A percentile compares a stretch with the other conserved stretches of the same genome.
phyloP scores from a whole-genome alignment of 2,888 invertebrate species.

The Ochropacha duplaris region DNA sequence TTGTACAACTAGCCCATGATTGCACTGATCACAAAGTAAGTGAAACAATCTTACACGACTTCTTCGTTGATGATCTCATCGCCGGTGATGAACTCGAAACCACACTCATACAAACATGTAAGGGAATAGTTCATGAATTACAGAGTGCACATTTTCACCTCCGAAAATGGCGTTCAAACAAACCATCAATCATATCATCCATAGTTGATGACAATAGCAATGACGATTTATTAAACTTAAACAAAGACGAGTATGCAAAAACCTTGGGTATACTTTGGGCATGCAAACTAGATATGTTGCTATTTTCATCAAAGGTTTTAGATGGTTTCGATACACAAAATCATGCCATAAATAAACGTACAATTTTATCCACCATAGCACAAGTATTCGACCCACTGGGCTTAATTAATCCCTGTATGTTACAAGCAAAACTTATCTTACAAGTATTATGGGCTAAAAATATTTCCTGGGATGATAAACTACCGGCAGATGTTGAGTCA shows the following conservation, averaged over 20 bases:
- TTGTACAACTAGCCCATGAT: too few species aligned
- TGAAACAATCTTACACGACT: too few species aligned
- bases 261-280: slow-evolving; percentile 14
- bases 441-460: slow-evolving; percentile 6
- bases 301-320: slow-evolving; percentile 4
- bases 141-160: slow-evolving; percentile 3
- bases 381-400: slow-evolving; percentile 16
- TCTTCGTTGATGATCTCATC: background rate
- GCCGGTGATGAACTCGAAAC: slow-evolving; percentile 4
- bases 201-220: slow-evolving; percentile 6
- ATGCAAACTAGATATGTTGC: slow-evolving; percentile 7
- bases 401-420: slow-evolving; percentile 4
- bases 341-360: slow-evolving; percentile 7
- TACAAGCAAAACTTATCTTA: slow-evolving; percentile 7
- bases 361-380: slow-evolving; percentile 12
- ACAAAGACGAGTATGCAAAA: slow-evolving; percentile 4
- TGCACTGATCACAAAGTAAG: too few species aligned
- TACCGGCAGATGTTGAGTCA: background rate
- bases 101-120: slow-evolving; percentile 10
- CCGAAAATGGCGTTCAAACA: slow-evolving; percentile 12
- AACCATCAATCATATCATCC: background rate
- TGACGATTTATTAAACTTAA: slow-evolving; percentile 8
- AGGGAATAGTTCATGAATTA: background rate
- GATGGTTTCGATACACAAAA: background rate
- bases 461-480: slow-evolving; percentile 5